These are phyloP conservation scores for Eueides isabella DNA, from an alignment of 1,140 invertebrate species.

Conservation along the genomic window DNA sequence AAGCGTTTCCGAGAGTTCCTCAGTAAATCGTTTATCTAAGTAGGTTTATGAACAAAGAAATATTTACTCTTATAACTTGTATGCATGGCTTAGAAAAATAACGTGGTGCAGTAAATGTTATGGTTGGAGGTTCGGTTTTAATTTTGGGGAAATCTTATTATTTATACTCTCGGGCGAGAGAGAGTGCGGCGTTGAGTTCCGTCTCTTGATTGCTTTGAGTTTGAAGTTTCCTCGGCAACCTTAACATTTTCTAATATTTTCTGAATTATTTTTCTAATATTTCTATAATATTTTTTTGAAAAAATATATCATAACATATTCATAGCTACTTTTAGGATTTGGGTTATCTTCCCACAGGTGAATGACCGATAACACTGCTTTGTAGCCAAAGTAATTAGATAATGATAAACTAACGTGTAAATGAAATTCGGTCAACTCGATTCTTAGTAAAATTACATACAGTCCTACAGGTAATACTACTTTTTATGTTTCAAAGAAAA, in stretches of 20 bases:
- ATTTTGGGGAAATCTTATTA: no score
- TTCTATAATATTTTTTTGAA: no score
- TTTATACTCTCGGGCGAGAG: no score
- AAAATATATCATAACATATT: no score
- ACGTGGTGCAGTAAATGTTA: no score
- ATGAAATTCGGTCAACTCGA: not conserved
- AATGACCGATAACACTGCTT: constrained; percentile 29
- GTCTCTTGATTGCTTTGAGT: no score
- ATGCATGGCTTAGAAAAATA: not conserved
- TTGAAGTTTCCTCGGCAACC: no score
- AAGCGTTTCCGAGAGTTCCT: not conserved
- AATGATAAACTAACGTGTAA: constrained; percentile 3
- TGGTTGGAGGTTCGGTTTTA: no score
- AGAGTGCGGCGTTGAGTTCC: no score
- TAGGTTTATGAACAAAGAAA: not conserved
- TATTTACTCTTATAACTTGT: not conserved
- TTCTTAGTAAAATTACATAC: not conserved
- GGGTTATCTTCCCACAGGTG: constrained; percentile 17
- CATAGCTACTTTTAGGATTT: constrained; percentile 1
- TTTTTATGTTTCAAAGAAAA: no score
- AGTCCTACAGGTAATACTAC: not conserved
- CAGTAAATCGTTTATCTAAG: constrained; percentile 1
- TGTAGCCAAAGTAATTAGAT: constrained; percentile 29
- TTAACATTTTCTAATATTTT: no score
- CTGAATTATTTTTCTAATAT: no score